phyloP scores from a whole-genome alignment of 2,113 vertebrate genomes.

The Hylia prasina region DNA sequence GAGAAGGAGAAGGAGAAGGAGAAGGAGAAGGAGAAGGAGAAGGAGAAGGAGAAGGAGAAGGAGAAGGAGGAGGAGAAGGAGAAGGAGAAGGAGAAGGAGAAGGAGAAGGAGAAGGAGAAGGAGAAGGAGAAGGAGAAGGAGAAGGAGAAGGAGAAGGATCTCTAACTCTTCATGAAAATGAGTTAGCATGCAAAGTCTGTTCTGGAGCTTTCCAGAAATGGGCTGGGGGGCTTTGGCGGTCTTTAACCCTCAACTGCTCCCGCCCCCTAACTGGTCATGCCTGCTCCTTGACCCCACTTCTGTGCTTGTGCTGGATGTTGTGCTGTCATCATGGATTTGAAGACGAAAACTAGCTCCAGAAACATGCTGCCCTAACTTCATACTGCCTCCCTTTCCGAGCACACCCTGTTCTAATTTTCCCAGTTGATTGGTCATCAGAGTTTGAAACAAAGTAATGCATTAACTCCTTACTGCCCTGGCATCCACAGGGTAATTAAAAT shows the following conservation, averaged over 20 bases:
- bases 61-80: too few species aligned
- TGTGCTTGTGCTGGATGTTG: rapidly evolving
- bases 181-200: neutral
- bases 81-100: too few species aligned
- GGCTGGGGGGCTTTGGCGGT: rapidly evolving
- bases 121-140: too few species aligned
- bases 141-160: too few species aligned
- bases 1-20: too few species aligned
- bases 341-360: neutral
- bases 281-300: neutral
- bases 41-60: neutral
- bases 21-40: neutral
- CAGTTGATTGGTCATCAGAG: neutral
- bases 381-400: neutral
- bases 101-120: too few species aligned
- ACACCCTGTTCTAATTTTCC: neutral
- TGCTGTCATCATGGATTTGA: neutral
- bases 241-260: neutral
- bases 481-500: neutral
- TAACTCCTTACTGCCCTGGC: neutral
- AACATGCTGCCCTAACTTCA: rapidly evolving
- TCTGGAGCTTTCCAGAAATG: neutral
- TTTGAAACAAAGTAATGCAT: neutral
- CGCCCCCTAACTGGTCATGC: rapidly evolving
- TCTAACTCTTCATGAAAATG: too few species aligned